Evolutionary conservation across 2,797 vertebrate species (phyloP), one percentile per base, ranked within the genome.

Genomic region (Diplodus sargus): DNA sequence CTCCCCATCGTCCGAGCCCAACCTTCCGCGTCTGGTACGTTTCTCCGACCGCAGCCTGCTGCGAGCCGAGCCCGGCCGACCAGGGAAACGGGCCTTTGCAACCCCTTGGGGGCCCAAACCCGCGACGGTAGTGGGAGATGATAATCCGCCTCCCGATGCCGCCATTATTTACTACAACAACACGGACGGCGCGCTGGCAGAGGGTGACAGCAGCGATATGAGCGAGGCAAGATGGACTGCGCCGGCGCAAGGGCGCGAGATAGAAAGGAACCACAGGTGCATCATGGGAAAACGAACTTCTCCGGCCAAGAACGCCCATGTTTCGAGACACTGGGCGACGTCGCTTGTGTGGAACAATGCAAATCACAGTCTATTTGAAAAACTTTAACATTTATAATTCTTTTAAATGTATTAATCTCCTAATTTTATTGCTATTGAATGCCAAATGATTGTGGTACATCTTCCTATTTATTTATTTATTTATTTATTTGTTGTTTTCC

Each of bases 111-210:
- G 53, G 85, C 54, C 91, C 39, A 83, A 64, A 22, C 82, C 90
- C 81, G 93, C 90, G 61, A 88, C 93, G 78, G 91, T 86, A 88
- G 93, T 93, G 85, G 95, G 94, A 93, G 95, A 91, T 89, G 95
- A 85, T 93, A 95, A 94, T 94, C 93, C 95, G 70, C 94, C 94
- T 93, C 95, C 95, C 89, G 94, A 95, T 93, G 96, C 96, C 96
- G 96, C 96, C 96, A 97, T 97, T 97, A 96, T 97, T 95, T 94
- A 93, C 94, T 88, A 94, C 92, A 95, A 95, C 94, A 94, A 94
- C 93, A 93, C 83, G 76, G 82, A 87, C 68, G 88, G 93, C 93
- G 86, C 89, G 89, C 86, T 70, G 79, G 83, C 85, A 70, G 78
- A 85, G 68, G 74, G 42, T 79, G 66, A 88, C 87, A 78, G 85